Evolutionary conservation across 2,797 vertebrate genomes (phyloP).

Genomic region (Diplodus puntazzo): DNA sequence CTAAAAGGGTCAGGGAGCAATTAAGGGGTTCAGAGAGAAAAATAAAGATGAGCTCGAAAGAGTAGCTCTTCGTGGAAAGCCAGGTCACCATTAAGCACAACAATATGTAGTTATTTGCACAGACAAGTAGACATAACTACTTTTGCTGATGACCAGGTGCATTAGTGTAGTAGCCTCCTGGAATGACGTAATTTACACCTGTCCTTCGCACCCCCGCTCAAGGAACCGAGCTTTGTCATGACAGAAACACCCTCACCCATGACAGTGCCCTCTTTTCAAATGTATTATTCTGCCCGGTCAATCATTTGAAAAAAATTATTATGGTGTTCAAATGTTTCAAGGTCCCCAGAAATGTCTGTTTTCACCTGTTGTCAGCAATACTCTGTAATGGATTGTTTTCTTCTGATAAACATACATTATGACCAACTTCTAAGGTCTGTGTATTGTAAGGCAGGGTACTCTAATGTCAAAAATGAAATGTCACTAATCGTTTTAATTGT

Average conservation of each 20-base stretch:
- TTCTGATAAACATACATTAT: neutral
- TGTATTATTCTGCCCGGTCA: neutral
- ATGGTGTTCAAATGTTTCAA: neutral
- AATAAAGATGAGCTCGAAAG: too few species aligned
- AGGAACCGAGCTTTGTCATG: neutral
- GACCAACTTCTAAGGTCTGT: neutral
- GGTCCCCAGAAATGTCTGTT: neutral
- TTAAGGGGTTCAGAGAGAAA: neutral
- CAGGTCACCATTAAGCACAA: neutral
- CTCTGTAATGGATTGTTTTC: neutral
- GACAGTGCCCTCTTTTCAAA: neutral
- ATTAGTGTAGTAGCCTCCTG: neutral
- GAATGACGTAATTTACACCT: conserved; percentile 7
- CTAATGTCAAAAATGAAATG: neutral
- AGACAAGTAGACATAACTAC: neutral
- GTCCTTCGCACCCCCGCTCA: neutral
- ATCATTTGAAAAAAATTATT: neutral
- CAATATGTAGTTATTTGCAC: neutral
- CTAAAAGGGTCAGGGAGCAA: conserved; percentile 1
- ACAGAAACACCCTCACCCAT: neutral
- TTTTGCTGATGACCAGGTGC: neutral
- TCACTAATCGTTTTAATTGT: neutral
- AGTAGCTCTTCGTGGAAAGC: neutral
- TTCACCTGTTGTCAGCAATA: neutral
- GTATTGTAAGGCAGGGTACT: too few species aligned